Evolutionary conservation across 2,113 vertebrate genomes (phyloP), one percentile per base, ranked within the genome.

Genomic region (Clarias batrachus): DNA sequence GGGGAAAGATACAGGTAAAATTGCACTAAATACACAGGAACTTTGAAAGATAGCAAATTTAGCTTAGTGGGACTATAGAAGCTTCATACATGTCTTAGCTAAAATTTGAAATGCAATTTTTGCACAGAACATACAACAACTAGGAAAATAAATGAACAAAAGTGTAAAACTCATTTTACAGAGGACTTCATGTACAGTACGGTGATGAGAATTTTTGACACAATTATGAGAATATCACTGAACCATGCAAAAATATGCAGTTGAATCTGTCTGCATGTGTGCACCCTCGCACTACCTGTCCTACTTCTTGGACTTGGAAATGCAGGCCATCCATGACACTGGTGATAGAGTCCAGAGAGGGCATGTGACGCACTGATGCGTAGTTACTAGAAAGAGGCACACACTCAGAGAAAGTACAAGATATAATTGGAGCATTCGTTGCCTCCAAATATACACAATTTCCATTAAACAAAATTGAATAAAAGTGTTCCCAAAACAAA

Each of bases 281-380:
- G 52, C 56, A 11, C 52, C 17, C n/a, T 23, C 48, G 17, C n/a
- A n/a, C 71, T 91, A 96, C 94, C 94, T 95, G 94, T 83, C 77
- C 70, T 81, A 48, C n/a, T 14, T 93, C 90, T 63, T 91, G 85
- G 9, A 88, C 88, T 25, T 92, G 87, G 21, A 95, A 83, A 90
- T 95, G 94, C 4, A 95, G 90, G 6, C 94, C 93, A 54, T 96
- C 95, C 63, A 95, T 91, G 30, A 95, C 92, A 66, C 93, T 93
- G 85, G 93, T 94, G 92, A 96, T 96, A 0, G 95, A 95, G 91
- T 96, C 95, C 91, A 96, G 84, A 3, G 95, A 96, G 16, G 96
- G 95, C 21, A 96, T 95, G 3, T 95, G 95, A 52, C 95, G 92
- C 80, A 95, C 94, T 25, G 94, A 94, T 62, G 93, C 92, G 87